Evolutionary conservation across 2,113 vertebrate genomes (phyloP).

Genomic region (Pongo pygmaeus): DNA sequence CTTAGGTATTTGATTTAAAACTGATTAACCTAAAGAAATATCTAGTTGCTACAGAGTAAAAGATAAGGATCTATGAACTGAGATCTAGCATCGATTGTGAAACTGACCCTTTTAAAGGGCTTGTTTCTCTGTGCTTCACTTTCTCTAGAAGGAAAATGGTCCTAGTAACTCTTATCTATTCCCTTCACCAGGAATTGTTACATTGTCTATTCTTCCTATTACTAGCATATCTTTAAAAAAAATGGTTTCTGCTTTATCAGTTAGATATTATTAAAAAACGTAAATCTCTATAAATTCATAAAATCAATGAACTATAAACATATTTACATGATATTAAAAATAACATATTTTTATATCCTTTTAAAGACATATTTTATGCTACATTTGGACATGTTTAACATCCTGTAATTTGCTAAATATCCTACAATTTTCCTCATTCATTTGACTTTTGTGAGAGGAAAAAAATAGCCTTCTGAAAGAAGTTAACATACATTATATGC

Average conservation of each 20-base stretch:
- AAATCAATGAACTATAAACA: neutral
- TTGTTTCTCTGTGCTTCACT: neutral
- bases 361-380: neutral
- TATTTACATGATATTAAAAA: neutral
- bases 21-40: neutral
- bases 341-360: neutral
- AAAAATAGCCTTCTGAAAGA: neutral
- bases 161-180: neutral
- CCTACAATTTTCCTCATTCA: neutral
- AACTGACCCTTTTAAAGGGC: neutral
- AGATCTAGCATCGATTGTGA: conserved; percentile 1
- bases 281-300: neutral
- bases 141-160: neutral
- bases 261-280: conserved; percentile 26
- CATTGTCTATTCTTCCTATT: neutral
- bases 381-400: neutral
- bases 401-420: neutral
- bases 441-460: conserved; percentile 38
- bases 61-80: neutral
- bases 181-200: neutral
- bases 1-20: conserved; percentile 35
- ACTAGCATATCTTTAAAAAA: neutral
- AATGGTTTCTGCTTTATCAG: neutral
- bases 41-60: conserved; percentile 30
- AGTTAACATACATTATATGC: neutral